Conservation (phyloP, 2,888 invertebrate genomes). For the Hoplodrina blanda region DNA sequence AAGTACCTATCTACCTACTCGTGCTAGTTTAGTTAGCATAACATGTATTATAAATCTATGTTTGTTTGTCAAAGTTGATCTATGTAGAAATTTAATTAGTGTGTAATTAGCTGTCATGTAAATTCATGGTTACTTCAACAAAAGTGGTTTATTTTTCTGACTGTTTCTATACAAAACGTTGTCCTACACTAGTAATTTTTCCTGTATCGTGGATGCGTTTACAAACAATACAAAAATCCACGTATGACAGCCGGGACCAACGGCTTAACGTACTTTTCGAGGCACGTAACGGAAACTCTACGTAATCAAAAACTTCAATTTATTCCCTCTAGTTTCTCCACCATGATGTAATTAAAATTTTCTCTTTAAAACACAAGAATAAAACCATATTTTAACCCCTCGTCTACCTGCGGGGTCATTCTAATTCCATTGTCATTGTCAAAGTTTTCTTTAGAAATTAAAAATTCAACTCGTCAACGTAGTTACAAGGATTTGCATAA, state of each 20-base stretch:
- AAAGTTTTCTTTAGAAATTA: constrained; percentile 65
- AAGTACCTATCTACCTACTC: background rate
- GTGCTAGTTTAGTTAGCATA: constrained; percentile 8
- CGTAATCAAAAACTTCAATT: background rate
- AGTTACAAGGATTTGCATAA: constrained; percentile 67
- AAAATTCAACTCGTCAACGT: constrained; percentile 69
- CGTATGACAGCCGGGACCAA: too few species aligned
- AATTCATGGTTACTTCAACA: too few species aligned
- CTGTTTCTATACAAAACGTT: too few species aligned
- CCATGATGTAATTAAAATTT: constrained; percentile 17
- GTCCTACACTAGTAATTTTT: too few species aligned
- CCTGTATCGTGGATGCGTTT: too few species aligned
- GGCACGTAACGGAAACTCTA: background rate
- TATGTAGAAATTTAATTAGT: too few species aligned
- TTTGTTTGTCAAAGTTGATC: background rate
- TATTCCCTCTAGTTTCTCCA: background rate
- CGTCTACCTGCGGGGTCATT: constrained; percentile 52
- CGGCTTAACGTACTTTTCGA: too few species aligned
- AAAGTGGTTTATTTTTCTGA: too few species aligned
- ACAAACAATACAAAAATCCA: too few species aligned
- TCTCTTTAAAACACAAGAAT: constrained; percentile 10
- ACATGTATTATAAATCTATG: background rate
- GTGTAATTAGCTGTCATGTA: too few species aligned
- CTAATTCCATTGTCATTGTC: constrained; percentile 62
- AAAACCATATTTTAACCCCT: constrained; percentile 43